Evolutionary conservation across 2,888 invertebrate species (phyloP).

Genomic region (Drosophila anomalipes): DNA sequence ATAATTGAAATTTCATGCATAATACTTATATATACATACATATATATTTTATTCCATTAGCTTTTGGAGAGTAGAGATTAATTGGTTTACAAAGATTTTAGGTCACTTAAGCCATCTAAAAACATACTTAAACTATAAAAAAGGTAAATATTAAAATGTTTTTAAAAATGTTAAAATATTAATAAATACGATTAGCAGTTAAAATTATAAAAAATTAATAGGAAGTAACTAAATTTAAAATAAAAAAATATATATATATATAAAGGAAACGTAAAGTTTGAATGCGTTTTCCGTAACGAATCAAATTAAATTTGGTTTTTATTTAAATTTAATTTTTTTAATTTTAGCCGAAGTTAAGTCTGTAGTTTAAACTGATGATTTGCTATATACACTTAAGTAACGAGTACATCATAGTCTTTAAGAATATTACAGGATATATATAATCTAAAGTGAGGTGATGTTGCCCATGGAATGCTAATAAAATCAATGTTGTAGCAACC

Average conservation of each 20-base stretch:
- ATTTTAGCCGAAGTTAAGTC: neutral
- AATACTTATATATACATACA: neutral
- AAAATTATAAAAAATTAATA: neutral
- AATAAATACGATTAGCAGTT: neutral
- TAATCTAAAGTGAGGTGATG: neutral
- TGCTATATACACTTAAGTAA: neutral
- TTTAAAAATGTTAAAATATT: neutral
- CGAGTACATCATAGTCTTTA: neutral
- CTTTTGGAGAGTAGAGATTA: neutral
- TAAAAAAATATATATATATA: neutral
- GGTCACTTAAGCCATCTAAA: no score
- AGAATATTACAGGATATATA: conserved; percentile 4
- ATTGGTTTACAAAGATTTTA: neutral
- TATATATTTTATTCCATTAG: neutral
- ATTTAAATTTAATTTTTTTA: neutral
- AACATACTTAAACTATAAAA: neutral
- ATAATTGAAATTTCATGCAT: neutral
- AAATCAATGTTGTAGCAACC: conserved; percentile 26
- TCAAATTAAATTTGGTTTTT: neutral
- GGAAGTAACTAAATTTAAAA: neutral
- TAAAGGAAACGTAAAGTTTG: neutral
- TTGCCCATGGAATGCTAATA: conserved; percentile 23
- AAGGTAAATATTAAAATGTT: neutral
- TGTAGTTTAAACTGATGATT: neutral
- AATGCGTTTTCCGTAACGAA: neutral